phyloP scores from a whole-genome alignment of 2,888 invertebrate species.

The Troilus luridus region DNA sequence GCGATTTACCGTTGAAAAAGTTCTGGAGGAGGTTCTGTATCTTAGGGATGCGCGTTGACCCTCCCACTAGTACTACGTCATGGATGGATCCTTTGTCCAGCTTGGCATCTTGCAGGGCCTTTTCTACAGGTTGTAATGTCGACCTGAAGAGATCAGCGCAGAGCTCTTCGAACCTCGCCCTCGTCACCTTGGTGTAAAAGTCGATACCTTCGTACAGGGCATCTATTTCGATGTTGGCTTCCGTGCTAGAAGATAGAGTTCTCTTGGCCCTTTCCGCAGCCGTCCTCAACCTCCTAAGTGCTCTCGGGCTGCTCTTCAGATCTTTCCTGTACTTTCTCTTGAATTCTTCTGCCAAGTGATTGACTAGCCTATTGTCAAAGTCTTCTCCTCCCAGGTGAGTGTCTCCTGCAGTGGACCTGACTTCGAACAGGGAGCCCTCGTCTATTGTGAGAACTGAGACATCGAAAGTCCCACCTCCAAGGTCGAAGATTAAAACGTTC shows the following conservation, averaged over 20 bases:
- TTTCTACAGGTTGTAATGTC: constrained; percentile 88
- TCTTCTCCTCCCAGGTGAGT: constrained; percentile 88
- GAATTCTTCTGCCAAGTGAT: constrained; percentile 84
- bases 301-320: constrained; percentile 78
- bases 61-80: constrained; percentile 89
- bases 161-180: constrained; percentile 91
- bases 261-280: constrained; percentile 88
- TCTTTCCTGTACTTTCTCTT: constrained; percentile 81
- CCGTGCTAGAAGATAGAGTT: constrained; percentile 82
- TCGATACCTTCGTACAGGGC: constrained; percentile 91
- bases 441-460: constrained; percentile 88
- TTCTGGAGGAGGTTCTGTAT: constrained; percentile 87
- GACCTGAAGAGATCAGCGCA: constrained; percentile 87
- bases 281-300: constrained; percentile 85
- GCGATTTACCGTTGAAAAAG: constrained; percentile 76
- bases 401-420: constrained; percentile 86
- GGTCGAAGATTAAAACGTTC: constrained; percentile 89
- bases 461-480: constrained; percentile 80
- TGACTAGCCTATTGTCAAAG: constrained; percentile 85
- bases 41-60: constrained; percentile 93
- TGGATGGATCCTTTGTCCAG: constrained; percentile 85
- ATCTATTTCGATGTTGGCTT: constrained; percentile 89
- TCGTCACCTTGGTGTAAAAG: constrained; percentile 88
- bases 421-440: constrained; percentile 72
- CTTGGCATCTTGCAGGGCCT: constrained; percentile 84